A percentile compares a stretch with the other conserved stretches of the same genome.
phyloP scores from a whole-genome alignment of 2,888 invertebrate genomes.

The Drosophila limbata region DNA sequence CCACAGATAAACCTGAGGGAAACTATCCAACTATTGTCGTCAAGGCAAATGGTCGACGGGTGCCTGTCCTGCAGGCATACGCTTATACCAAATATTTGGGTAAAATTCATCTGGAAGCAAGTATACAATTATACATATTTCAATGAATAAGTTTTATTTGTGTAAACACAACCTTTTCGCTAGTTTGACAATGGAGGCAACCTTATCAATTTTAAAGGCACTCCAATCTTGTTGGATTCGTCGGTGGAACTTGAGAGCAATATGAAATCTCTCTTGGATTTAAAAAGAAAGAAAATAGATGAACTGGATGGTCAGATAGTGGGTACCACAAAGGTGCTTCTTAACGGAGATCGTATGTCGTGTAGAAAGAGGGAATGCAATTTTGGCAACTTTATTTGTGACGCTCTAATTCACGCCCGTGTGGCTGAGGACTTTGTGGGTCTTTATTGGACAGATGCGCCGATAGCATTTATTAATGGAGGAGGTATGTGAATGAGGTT shows the following conservation, averaged over 20 bases:
- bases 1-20: conserved; percentile 84
- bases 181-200: conserved; percentile 90
- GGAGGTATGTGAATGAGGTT: conserved; percentile 87
- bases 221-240: conserved; percentile 90
- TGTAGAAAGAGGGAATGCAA: conserved; percentile 92
- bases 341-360: conserved; percentile 87
- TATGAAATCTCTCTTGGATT: conserved; percentile 87
- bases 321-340: conserved; percentile 88
- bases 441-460: conserved; percentile 86
- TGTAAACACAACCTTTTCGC: not conserved
- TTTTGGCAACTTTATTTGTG: conserved; percentile 91
- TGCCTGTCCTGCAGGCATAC: conserved; percentile 95
- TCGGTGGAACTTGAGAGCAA: conserved; percentile 88
- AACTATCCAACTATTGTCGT: conserved; percentile 91
- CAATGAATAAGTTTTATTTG: not conserved
- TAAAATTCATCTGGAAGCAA: conserved; percentile 87
- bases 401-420: conserved; percentile 88
- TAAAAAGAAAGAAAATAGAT: conserved; percentile 86
- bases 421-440: conserved; percentile 70
- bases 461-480: conserved; percentile 88
- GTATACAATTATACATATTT: not conserved
- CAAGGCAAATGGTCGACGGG: conserved; percentile 89
- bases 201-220: conserved; percentile 88
- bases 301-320: conserved; percentile 84
- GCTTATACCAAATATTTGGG: conserved; percentile 97